Evolutionary conservation across 2,797 vertebrate species (phyloP).

Genomic region (Bovichtus variegatus): DNA sequence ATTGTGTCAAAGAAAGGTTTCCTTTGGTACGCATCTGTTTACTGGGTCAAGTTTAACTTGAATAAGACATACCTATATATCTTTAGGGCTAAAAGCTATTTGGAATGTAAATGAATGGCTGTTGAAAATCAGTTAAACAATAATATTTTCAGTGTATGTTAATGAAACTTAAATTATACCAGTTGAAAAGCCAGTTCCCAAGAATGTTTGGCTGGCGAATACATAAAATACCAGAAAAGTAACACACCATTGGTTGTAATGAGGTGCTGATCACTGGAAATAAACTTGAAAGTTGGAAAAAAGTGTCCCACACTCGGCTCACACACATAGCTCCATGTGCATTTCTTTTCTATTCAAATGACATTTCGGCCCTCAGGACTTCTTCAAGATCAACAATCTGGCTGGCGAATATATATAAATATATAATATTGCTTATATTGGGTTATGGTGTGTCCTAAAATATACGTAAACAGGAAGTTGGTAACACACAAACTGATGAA

Average conservation of each 20-base stretch:
- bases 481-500: conserved; percentile 20
- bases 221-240: not conserved
- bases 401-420: not conserved
- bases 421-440: conserved; percentile 33
- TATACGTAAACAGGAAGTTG: conserved; percentile 42
- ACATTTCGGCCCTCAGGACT: no score
- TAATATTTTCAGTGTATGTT: conserved; percentile 8
- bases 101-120: not conserved
- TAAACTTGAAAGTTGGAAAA: no score
- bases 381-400: not conserved
- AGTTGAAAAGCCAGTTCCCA: conserved; percentile 25
- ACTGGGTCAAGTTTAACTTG: not conserved
- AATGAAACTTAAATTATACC: conserved; percentile 16
- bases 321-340: no score
- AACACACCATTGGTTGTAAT: no score
- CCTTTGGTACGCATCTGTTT: not conserved
- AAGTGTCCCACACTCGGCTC: no score
- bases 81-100: not conserved
- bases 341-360: no score
- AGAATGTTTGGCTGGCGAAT: conserved; percentile 7
- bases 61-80: not conserved
- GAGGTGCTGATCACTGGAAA: no score
- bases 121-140: conserved; percentile 3
- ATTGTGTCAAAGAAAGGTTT: conserved; percentile 3
- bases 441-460: conserved; percentile 30